A percentile compares a stretch with the other conserved stretches of the same genome.
phyloP scores from a whole-genome alignment of 2,113 vertebrate genomes.

The Callospermophilus lateralis region DNA sequence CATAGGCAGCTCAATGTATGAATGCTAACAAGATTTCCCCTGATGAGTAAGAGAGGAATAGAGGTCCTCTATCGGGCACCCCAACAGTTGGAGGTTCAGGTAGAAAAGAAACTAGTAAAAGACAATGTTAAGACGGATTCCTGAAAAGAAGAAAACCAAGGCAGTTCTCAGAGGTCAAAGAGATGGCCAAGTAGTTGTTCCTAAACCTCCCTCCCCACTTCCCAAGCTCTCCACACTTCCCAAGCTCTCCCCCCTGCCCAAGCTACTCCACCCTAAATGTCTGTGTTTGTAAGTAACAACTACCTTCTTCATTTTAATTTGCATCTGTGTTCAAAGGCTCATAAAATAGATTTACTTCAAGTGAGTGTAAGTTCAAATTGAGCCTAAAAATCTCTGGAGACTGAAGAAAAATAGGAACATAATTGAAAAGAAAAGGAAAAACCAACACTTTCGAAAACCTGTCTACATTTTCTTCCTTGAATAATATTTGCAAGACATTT shows the following conservation, averaged over 20 bases:
- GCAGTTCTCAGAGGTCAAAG: neutral
- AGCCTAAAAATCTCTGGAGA: slow-evolving; percentile 47
- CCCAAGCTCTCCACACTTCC: neutral
- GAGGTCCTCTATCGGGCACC: neutral
- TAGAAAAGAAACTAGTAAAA: neutral
- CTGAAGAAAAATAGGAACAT: slow-evolving; percentile 43
- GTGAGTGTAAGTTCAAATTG: neutral
- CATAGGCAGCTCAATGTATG: neutral
- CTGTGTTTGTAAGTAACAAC: neutral
- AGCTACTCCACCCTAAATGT: neutral
- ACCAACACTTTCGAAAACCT: slow-evolving; percentile 19
- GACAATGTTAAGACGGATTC: neutral
- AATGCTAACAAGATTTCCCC: neutral
- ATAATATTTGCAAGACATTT: slow-evolving; percentile 68
- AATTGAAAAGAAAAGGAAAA: neutral
- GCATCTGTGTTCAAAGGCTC: neutral
- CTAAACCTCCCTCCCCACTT: neutral
- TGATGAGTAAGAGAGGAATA: neutral
- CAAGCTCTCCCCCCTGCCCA: neutral
- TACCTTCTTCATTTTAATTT: neutral
- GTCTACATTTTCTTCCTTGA: slow-evolving; percentile 55
- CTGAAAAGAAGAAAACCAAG: neutral
- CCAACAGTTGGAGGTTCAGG: neutral
- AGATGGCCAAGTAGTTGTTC: neutral
- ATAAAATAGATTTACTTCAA: slow-evolving; percentile 9